phyloP scores from a whole-genome alignment of 2,888 invertebrate genomes.

The Unio pictorum region DNA sequence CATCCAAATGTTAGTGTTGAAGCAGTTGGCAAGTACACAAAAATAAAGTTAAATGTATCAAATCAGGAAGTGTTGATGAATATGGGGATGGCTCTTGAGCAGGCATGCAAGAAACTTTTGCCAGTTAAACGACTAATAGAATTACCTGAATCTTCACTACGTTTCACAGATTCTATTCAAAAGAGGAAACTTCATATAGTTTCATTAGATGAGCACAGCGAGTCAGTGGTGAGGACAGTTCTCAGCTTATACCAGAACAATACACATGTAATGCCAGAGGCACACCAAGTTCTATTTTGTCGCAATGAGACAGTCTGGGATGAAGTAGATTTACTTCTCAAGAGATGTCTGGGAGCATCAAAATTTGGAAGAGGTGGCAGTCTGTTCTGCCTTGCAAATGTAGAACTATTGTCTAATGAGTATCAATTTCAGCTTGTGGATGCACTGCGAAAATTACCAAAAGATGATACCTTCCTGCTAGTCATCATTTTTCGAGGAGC shows the following conservation, averaged over 20 bases:
- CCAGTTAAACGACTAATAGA: too few relatives aligned
- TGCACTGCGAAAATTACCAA: conserved; percentile 12
- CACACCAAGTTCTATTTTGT: conserved; percentile 45
- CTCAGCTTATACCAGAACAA: conserved; percentile 38
- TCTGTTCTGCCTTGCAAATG: conserved; percentile 43
- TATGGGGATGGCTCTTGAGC: too few relatives aligned
- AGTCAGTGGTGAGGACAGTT: conserved; percentile 33
- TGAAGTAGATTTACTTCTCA: conserved; percentile 38
- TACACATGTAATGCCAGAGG: conserved; percentile 33
- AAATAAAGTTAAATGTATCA: too few relatives aligned
- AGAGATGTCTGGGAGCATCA: conserved; percentile 28
- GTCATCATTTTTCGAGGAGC: conserved; percentile 41
- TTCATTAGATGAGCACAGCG: conserved; percentile 35
- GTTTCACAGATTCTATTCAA: conserved; percentile 36
- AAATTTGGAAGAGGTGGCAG: neutral
- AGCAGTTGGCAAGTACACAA: too few relatives aligned
- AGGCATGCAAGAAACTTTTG: too few relatives aligned
- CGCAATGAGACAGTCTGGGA: conserved; percentile 34
- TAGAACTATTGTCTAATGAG: conserved; percentile 39
- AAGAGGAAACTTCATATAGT: conserved; percentile 29
- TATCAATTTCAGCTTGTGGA: conserved; percentile 40
- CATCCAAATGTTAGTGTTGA: conserved; percentile 16
- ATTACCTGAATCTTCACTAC: too few relatives aligned
- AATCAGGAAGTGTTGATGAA: too few relatives aligned
- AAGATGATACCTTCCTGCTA: conserved; percentile 13